Percentiles rank a stretch among this genome's conserved stretches.
Evolutionary conservation across 92 coral and sea anemone genomes (phyloP).

Genomic region (Anthopleura xanthogrammica): DNA sequence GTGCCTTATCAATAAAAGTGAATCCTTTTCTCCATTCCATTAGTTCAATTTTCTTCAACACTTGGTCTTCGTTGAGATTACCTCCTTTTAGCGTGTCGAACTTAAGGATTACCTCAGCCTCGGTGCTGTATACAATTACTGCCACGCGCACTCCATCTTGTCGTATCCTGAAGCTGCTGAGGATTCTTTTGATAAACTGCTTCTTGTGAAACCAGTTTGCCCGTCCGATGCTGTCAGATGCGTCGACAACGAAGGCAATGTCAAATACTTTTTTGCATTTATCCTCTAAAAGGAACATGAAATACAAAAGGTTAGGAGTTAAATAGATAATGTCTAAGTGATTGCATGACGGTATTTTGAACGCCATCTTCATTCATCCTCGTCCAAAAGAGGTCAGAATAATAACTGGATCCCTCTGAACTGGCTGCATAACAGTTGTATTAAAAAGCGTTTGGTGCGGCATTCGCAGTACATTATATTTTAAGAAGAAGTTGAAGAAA

Average conservation of each 20-base stretch:
- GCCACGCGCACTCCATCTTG: conserved; percentile 26
- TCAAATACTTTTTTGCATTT: conserved; percentile 34
- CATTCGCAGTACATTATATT: background rate
- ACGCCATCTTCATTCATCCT: too few species aligned
- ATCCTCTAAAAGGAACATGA: conserved; percentile 10
- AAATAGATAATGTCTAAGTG: background rate
- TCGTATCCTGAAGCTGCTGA: conserved; percentile 22
- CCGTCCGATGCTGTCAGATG: conserved; percentile 51
- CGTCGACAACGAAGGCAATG: conserved; percentile 39
- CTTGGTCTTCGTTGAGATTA: conserved; percentile 11
- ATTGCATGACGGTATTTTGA: too few species aligned
- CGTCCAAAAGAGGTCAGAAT: too few species aligned
- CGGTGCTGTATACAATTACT: conserved; percentile 14
- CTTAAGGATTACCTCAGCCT: conserved; percentile 29
- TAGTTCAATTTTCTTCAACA: conserved; percentile 5
- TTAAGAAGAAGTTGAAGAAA: background rate
- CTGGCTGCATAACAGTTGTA: background rate
- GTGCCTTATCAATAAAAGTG: conserved; percentile 43
- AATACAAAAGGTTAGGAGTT: too few species aligned
- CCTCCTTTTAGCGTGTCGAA: conserved; percentile 27
- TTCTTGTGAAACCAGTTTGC: conserved; percentile 28
- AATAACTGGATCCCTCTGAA: too few species aligned
- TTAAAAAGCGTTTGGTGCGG: background rate
- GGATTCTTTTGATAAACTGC: conserved; percentile 23
- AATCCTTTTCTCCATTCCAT: conserved; percentile 40